Evolutionary conservation across 2,113 vertebrate genomes (phyloP), one percentile per base, ranked within the genome.

Genomic region (Oreocharis arfaki): DNA sequence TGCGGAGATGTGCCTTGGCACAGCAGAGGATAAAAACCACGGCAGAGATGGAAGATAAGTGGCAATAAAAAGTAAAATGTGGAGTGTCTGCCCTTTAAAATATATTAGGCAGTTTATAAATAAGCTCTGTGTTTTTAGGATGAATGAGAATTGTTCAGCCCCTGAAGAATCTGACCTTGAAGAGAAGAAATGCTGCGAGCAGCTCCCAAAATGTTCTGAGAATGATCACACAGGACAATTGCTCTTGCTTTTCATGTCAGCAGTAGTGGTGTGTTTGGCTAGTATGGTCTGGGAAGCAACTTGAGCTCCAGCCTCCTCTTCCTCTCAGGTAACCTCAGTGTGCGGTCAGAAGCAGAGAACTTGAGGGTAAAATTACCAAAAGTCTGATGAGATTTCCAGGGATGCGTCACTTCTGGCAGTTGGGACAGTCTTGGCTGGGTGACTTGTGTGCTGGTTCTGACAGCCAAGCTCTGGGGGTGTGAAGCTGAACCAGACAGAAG

Each of bases 31-130:
- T 84, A 82, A 94, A 88, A 86, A 76, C 69, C 50, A 21, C 1
- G 0, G n/a, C 87, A 78, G 84, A 83, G 91, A 78, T 65, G 67
- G 91, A 77, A 85, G 88, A 88, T 93, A 96, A 96, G 88, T 89
- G 86, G 91, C 93, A 92, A 96, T 96, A 86, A 95, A 96, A 95
- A 81, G 77, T 89, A 67, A 75, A 94, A 89, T 69, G 88, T n/a
- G 56, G 53, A 78, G 88, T 16, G 49, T 52, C 68, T 90, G 92
- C 86, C 95, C 96, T 97, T 95, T 95, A 88, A 93, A 94, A 96
- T 82, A 77, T 60, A 90, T 95, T 86, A 93, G 57, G 70, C 1
- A 5, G 87, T 89, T 92, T 87, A 83, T 93, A 95, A 96, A 92
- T 90, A 95, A 89, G 75, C 42, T 77, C n/a, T 23, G 16, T 93